Percentiles rank a stretch among this genome's conserved stretches.
Evolutionary conservation across 2,888 invertebrate species (phyloP).

Genomic region (Cephonodes hylas): DNA sequence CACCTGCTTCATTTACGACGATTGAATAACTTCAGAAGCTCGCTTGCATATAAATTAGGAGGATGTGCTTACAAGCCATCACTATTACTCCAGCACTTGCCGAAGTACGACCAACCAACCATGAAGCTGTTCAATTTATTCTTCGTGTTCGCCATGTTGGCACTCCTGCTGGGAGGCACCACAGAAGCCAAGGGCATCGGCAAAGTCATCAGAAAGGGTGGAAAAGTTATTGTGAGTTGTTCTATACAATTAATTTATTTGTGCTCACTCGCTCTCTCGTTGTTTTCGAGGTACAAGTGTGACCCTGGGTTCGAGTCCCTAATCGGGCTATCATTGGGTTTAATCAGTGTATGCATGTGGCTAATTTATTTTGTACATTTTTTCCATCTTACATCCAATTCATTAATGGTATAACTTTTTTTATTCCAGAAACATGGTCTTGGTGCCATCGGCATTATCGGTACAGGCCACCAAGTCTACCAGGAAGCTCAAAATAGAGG

Average conservation of each 20-base stretch:
- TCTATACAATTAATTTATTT: neutral
- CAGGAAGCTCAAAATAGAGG: constrained; percentile 18
- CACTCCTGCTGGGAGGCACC: constrained; percentile 10
- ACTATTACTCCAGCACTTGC: neutral
- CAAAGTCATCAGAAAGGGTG: constrained; percentile 19
- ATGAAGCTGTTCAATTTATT: constrained; percentile 14
- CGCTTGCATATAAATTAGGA: neutral
- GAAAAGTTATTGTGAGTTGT: constrained; percentile 22
- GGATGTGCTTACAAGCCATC: neutral
- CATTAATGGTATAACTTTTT: neutral
- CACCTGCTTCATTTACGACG: neutral
- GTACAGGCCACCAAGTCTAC: constrained; percentile 24
- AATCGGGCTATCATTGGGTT: too few species aligned
- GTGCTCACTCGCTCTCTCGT: too few species aligned
- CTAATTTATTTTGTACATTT: neutral
- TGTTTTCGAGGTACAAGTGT: too few species aligned
- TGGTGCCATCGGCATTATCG: constrained; percentile 22
- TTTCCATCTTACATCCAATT: too few species aligned
- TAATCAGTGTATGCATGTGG: too few species aligned
- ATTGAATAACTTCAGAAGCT: neutral
- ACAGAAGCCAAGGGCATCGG: constrained; percentile 15
- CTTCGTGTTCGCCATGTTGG: constrained; percentile 8
- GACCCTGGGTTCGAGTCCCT: too few species aligned
- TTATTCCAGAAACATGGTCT: constrained; percentile 25
- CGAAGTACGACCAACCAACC: neutral